Evolutionary conservation across 2,113 vertebrate species (phyloP), one percentile per base, ranked within the genome.

Genomic region (Nesoenas mayeri): DNA sequence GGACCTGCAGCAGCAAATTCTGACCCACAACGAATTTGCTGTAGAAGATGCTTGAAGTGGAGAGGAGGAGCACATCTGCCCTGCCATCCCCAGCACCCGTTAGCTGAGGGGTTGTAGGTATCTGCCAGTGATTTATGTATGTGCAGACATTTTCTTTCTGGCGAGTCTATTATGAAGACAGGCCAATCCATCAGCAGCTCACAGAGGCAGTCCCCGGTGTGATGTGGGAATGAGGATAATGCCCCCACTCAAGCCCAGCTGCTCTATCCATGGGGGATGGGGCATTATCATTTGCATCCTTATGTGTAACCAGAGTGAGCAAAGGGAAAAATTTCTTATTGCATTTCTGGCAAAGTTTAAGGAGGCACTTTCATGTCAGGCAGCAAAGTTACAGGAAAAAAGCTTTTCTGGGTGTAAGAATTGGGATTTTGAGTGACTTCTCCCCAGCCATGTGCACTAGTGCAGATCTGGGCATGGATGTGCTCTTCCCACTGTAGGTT

Each of bases 121-220:
- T 50, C 78, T 4, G 14, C 31, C 29, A 88, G 62, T 87, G 91
- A 95, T 95, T 92, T 96, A 94, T 91, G 77, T 66, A 51, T 11
- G 20, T 95, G 82, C 92, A 88, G 91, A 88, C 72, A 73, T 73
- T 79, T 81, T 85, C 91, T 96, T 96, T 91, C 82, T 73, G 56
- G 48, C 2, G 25, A 88, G 83, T 73, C 72, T 58, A 69, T 93
- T 91, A 85, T 12, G 17, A 78, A 85, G 81, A 96, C 90, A 94
- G 70, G 57, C 78, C 91, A 87, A 96, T 96, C 91, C 78, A 87
- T 97, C 85, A 73, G 92, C 40, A 1, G 58, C 84, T 95, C 89
- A 85, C 81, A 54, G 91, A 87, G 88, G 91, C 66, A 1, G 88
- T 92, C 79, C 85, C 50, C 2, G 2, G n/a, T 0, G 3, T 88